Percentiles rank a stretch among this genome's conserved stretches.
These are phyloP conservation scores for Zaprionus bogoriensis DNA, from an alignment of 2,888 invertebrate genomes.

Conservation along the genomic window DNA sequence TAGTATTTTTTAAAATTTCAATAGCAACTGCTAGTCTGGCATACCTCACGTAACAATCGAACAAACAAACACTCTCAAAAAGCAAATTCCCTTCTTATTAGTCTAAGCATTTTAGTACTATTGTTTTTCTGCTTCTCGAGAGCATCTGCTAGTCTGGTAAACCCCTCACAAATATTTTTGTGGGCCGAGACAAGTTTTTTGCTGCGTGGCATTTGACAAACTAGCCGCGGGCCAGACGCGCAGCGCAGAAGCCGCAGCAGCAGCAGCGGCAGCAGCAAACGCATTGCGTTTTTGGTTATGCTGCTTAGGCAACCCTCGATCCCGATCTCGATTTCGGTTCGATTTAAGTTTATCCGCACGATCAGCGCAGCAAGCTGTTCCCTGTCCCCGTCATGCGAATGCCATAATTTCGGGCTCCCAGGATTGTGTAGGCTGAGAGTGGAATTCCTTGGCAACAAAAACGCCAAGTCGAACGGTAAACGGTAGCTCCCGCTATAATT, in stretches of 20 bases:
- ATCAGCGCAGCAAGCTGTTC: slow-evolving; percentile 70
- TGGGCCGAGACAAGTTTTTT: slow-evolving; percentile 35
- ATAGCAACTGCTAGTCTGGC: no score
- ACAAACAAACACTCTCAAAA: no score
- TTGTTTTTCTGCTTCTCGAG: slow-evolving; percentile 3
- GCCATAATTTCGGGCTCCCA: slow-evolving; percentile 59
- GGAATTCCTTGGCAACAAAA: slow-evolving; percentile 55
- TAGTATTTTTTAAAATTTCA: no score
- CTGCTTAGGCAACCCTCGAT: slow-evolving; percentile 33
- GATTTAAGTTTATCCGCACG: slow-evolving; percentile 80
- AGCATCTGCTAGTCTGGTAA: slow-evolving; percentile 12
- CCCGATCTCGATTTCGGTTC: slow-evolving; percentile 38
- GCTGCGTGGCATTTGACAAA: slow-evolving; percentile 65
- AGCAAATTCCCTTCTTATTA: no score
- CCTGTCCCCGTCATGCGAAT: slow-evolving; percentile 45
- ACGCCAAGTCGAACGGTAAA: slow-evolving; percentile 51
- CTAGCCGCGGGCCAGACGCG: slow-evolving; percentile 64
- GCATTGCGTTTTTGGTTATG: slow-evolving; percentile 44
- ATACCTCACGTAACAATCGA: no score
- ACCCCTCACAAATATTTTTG: slow-evolving; percentile 20
- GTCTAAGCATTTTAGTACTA: no score
- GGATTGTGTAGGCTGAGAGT: slow-evolving; percentile 19
- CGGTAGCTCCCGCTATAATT: slow-evolving; percentile 67
- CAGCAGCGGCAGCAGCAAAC: no score
- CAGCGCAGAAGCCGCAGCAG: slow-evolving; percentile 26